phyloP scores from a whole-genome alignment of 2,113 vertebrate genomes.

The Megaceryle torquata region DNA sequence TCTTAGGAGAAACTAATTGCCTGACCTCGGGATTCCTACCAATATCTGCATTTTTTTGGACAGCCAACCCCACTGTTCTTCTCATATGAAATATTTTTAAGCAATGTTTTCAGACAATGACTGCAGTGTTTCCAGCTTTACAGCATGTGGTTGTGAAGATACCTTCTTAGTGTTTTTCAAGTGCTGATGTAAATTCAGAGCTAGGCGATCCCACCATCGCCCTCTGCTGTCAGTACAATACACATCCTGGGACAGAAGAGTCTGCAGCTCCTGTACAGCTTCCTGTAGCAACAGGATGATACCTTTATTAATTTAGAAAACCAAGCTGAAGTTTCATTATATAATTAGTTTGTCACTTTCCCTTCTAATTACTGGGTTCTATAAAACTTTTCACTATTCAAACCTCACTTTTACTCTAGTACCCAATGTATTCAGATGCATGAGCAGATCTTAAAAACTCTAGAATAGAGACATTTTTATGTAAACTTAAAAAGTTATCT shows the following conservation, averaged over 20 bases:
- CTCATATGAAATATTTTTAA: neutral
- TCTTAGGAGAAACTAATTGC: neutral
- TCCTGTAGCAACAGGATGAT: slow-evolving; percentile 71
- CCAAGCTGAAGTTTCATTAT: neutral
- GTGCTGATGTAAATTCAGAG: slow-evolving; percentile 94
- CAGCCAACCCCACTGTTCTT: neutral
- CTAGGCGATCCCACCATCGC: slow-evolving; percentile 95
- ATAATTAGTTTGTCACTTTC: neutral
- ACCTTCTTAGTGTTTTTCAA: slow-evolving; percentile 84
- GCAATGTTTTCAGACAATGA: neutral
- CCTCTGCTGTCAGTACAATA: slow-evolving; percentile 92
- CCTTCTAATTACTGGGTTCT: neutral
- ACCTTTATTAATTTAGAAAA: neutral
- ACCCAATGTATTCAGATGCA: neutral
- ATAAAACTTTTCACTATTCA: neutral
- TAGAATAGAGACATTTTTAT: neutral
- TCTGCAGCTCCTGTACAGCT: slow-evolving; percentile 81
- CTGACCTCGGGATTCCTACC: neutral
- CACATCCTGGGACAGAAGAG: slow-evolving; percentile 81
- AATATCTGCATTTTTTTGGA: neutral
- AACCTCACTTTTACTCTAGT: neutral
- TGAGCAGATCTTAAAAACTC: accelerated
- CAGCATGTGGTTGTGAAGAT: neutral
- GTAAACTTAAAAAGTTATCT: neutral
- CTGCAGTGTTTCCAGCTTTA: neutral